Conservation (phyloP, 2,888 invertebrate species). For the Mystacides longicornis region DNA sequence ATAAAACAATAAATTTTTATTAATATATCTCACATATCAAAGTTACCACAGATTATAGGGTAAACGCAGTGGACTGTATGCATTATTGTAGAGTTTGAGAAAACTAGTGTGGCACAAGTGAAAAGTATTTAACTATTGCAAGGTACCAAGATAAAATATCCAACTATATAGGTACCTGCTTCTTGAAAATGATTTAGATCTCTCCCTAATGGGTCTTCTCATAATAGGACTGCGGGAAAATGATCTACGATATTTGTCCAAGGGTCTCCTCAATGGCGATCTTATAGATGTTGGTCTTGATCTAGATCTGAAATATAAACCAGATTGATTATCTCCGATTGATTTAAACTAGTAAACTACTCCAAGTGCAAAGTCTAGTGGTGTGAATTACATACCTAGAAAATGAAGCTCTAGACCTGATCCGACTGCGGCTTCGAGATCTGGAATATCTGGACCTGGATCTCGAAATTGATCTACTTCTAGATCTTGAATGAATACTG, state of each 20-base stretch:
- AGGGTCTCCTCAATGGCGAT: constrained; percentile 28
- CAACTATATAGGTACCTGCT: constrained; percentile 27
- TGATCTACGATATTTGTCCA: constrained; percentile 25
- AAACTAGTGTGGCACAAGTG: too few relatives aligned
- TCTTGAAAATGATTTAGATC: constrained; percentile 28
- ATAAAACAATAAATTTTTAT: too few relatives aligned
- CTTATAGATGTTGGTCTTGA: constrained; percentile 28
- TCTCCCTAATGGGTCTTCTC: constrained; percentile 27
- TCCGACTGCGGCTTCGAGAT: constrained; percentile 28
- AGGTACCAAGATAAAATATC: too few relatives aligned
- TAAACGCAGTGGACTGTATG: too few relatives aligned
- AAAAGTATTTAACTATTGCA: too few relatives aligned
- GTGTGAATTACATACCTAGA: constrained; percentile 31
- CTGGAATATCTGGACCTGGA: constrained; percentile 30
- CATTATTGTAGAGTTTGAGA: too few relatives aligned
- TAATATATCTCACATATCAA: too few relatives aligned
- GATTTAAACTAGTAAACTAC: not conserved
- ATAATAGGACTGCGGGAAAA: constrained; percentile 29
- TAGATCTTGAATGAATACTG: constrained; percentile 36
- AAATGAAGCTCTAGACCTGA: constrained; percentile 38
- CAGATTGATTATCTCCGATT: not conserved
- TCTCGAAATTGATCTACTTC: constrained; percentile 23
- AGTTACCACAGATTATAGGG: too few relatives aligned
- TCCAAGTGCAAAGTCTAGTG: not conserved
- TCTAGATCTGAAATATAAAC: constrained; percentile 25